These are phyloP conservation scores for Ondatra zibethicus DNA, from an alignment of 2,113 vertebrate genomes.

Conservation along the genomic window DNA sequence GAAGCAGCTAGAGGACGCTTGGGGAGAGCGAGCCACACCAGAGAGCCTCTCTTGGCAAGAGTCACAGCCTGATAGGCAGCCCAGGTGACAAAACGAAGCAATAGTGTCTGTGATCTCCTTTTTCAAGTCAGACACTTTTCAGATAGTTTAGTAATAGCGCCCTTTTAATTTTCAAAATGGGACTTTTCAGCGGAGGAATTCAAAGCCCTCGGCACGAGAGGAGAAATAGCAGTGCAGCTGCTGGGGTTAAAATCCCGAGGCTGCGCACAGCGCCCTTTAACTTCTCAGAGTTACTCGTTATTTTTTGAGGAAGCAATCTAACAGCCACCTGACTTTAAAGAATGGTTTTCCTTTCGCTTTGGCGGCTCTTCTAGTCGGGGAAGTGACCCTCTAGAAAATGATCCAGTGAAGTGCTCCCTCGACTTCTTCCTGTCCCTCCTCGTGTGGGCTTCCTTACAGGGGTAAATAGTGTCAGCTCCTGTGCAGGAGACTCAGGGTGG, in stretches of 20 bases:
- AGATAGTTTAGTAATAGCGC: background rate
- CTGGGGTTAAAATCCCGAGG: background rate
- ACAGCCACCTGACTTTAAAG: background rate
- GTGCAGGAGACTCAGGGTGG: background rate
- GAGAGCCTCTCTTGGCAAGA: slow-evolving; percentile 8
- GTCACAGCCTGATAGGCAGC: background rate
- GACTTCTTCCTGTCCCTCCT: background rate
- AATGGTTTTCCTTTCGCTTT: background rate
- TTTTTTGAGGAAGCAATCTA: background rate
- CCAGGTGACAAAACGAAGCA: background rate
- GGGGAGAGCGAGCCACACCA: background rate
- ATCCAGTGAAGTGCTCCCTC: background rate
- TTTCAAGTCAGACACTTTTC: background rate
- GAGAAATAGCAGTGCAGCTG: background rate
- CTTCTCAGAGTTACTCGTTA: fast-evolving
- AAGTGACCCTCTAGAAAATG: background rate
- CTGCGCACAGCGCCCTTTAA: background rate
- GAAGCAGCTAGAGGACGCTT: background rate
- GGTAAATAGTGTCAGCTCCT: background rate
- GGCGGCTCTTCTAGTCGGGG: background rate
- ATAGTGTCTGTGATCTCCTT: slow-evolving; percentile 13
- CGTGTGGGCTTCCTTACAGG: background rate
- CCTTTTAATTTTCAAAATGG: background rate
- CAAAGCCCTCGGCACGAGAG: background rate
- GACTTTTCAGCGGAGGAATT: slow-evolving; percentile 30